Conservation (phyloP, 2,888 invertebrate genomes). For the Homarus gammarus region DNA sequence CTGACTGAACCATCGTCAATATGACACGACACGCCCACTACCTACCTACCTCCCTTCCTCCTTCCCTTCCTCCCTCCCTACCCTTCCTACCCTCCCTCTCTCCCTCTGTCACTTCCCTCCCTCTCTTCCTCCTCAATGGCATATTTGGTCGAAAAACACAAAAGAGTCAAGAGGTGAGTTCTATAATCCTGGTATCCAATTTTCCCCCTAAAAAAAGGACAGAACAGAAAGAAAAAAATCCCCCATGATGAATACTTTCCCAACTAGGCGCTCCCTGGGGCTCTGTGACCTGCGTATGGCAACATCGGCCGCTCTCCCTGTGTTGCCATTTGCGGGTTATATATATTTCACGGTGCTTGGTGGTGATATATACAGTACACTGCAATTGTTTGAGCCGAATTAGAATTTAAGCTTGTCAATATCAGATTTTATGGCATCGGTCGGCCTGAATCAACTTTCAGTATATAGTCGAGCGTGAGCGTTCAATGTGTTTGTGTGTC, state of each 20-base stretch:
- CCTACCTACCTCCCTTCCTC: too few species aligned
- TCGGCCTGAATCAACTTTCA: too few species aligned
- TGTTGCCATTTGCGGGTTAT: background rate
- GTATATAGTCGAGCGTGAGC: too few species aligned
- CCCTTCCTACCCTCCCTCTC: too few species aligned
- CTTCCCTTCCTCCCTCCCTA: too few species aligned
- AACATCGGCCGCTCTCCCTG: background rate
- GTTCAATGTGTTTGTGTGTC: too few species aligned
- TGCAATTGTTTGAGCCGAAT: background rate
- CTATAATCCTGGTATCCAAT: background rate
- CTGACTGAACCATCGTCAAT: too few species aligned
- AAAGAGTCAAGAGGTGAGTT: conserved; percentile 1
- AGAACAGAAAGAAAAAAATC: background rate
- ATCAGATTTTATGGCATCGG: too few species aligned
- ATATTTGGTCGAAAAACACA: too few species aligned
- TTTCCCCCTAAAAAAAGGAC: background rate
- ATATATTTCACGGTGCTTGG: background rate
- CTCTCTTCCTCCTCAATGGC: too few species aligned
- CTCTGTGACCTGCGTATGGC: background rate
- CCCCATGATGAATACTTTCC: background rate
- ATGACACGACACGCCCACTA: too few species aligned
- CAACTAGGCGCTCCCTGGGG: background rate
- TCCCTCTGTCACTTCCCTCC: too few species aligned
- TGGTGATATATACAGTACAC: background rate
- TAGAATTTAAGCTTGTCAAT: background rate